Evolutionary conservation across 2,113 vertebrate species (phyloP).

Genomic region (Actinemys pallida): DNA sequence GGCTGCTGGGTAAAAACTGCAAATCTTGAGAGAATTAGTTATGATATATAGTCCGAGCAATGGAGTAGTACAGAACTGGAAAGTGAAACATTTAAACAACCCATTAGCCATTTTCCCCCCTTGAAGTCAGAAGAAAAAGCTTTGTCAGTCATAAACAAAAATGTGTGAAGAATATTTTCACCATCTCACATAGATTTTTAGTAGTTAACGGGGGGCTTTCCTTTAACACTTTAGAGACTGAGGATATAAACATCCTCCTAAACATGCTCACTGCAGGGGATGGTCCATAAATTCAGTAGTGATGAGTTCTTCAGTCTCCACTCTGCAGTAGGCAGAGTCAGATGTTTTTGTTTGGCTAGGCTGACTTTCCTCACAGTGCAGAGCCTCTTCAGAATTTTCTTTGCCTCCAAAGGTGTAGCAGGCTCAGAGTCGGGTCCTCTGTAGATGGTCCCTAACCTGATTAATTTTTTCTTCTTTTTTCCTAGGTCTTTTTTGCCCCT

Average conservation of each 20-base stretch:
- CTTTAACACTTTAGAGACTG: not conserved
- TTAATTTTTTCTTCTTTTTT: not conserved
- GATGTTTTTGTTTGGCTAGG: not conserved
- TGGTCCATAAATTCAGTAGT: not conserved
- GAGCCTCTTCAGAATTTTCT: not conserved
- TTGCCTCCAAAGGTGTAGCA: not conserved
- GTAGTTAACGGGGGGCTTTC: not conserved
- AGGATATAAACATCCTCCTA: not conserved
- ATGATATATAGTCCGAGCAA: slow-evolving; percentile 1
- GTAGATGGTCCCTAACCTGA: not conserved
- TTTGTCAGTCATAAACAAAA: not conserved
- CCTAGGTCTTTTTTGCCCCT: not conserved
- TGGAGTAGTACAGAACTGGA: slow-evolving; percentile 5
- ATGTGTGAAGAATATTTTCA: not conserved
- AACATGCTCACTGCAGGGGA: not conserved
- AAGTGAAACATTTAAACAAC: slow-evolving; percentile 22
- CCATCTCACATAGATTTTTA: not conserved
- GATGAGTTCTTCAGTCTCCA: not conserved
- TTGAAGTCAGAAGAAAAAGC: slow-evolving; percentile 17
- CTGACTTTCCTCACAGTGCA: not conserved
- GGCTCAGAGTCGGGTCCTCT: not conserved
- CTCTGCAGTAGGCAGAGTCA: not conserved
- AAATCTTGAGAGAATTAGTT: slow-evolving; percentile 50
- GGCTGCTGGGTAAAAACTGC: slow-evolving; percentile 29
- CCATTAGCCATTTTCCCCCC: slow-evolving; percentile 9